These are phyloP conservation scores for Grammomys surdaster DNA, from an alignment of 2,113 vertebrate species.

Conservation along the genomic window DNA sequence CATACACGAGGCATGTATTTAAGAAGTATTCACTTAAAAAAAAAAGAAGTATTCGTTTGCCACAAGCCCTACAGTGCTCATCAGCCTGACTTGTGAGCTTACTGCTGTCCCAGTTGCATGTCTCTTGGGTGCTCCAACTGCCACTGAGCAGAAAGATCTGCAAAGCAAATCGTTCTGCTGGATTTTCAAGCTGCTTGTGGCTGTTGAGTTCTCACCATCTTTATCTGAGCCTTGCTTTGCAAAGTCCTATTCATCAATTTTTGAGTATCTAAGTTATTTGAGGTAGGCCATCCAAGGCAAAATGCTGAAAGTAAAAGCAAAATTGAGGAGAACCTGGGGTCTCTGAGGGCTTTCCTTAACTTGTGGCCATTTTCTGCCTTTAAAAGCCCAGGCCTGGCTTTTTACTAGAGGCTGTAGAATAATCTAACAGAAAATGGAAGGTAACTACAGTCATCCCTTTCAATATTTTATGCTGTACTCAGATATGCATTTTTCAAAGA, in stretches of 20 bases:
- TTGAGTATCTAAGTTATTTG: constrained; percentile 67
- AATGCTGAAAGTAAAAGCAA: constrained; percentile 68
- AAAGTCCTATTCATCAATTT: constrained; percentile 43
- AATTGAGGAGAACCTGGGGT: constrained; percentile 56
- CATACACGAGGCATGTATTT: background rate
- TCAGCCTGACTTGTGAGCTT: background rate
- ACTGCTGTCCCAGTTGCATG: background rate
- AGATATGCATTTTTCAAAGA: constrained; percentile 77
- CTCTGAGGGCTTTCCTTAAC: constrained; percentile 53
- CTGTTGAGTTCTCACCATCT: background rate
- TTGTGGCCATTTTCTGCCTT: background rate
- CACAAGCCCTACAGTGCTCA: background rate
- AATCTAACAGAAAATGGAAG: constrained; percentile 64
- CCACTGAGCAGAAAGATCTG: background rate
- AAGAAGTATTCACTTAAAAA: background rate
- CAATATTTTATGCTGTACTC: constrained; percentile 77
- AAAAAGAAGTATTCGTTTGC: background rate
- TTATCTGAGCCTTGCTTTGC: constrained; percentile 57
- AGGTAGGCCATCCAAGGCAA: constrained; percentile 18
- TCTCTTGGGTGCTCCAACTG: background rate
- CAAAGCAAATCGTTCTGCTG: background rate
- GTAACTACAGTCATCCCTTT: constrained; percentile 18
- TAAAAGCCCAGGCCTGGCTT: constrained; percentile 61
- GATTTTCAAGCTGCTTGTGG: background rate
- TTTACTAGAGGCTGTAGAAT: constrained; percentile 49